Percentiles rank a stretch among this genome's conserved stretches.
These are phyloP conservation scores for Pelobates fuscus DNA, from an alignment of 2,113 vertebrate species.

Conservation along the genomic window DNA sequence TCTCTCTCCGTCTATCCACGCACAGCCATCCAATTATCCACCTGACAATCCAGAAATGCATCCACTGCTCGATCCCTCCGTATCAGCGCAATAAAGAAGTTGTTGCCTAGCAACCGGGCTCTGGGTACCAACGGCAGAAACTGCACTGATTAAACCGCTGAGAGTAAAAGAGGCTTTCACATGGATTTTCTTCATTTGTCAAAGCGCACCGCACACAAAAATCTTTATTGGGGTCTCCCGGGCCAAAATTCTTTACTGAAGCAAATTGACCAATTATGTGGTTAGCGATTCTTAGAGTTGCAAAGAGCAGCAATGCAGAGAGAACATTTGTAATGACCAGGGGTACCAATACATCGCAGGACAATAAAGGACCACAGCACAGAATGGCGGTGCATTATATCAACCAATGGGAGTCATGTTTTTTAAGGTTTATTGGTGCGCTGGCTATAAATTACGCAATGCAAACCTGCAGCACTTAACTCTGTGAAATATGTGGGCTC, in stretches of 20 bases:
- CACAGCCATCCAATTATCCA: conserved; percentile 59
- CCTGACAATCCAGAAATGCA: conserved; percentile 58
- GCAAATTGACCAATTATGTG: conserved; percentile 12
- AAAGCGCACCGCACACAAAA: conserved; percentile 34
- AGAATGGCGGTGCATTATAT: too few species aligned
- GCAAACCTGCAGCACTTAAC: too few species aligned
- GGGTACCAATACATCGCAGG: conserved; percentile 9
- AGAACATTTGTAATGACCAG: neutral
- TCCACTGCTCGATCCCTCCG: conserved; percentile 26
- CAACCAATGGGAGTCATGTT: too few species aligned
- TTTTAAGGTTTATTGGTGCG: too few species aligned
- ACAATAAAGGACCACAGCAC: neutral
- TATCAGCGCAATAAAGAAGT: conserved; percentile 17
- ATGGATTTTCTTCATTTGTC: conserved; percentile 47
- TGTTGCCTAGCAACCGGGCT: conserved; percentile 46
- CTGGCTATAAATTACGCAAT: too few species aligned
- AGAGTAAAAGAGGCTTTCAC: conserved; percentile 17
- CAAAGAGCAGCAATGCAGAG: neutral
- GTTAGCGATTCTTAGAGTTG: neutral
- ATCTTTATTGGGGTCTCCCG: conserved; percentile 42
- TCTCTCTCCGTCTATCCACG: conserved; percentile 32
- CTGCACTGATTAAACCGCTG: conserved; percentile 34
- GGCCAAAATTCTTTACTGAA: conserved; percentile 4
- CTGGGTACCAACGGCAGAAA: conserved; percentile 8
- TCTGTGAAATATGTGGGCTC: too few species aligned